These are phyloP conservation scores for Cyprinodon brontotheroides DNA, from an alignment of 2,113 vertebrate genomes.

Conservation along the genomic window DNA sequence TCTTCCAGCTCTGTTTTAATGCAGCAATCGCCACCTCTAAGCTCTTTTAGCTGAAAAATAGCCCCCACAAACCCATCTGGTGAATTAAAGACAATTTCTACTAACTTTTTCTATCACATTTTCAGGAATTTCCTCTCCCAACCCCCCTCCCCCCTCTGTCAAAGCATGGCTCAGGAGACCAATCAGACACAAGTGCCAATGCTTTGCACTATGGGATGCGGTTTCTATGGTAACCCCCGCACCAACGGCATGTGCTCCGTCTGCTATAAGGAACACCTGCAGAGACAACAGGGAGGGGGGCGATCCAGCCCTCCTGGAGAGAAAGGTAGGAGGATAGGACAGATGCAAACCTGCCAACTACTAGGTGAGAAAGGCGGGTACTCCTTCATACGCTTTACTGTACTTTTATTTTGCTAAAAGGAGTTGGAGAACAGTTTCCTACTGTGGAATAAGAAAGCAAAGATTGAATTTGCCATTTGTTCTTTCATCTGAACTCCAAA, in stretches of 20 bases:
- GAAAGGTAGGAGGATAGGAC: slow-evolving; percentile 75
- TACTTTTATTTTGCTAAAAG: slow-evolving; percentile 37
- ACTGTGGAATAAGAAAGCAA: slow-evolving; percentile 46
- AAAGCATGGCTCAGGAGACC: slow-evolving; percentile 91
- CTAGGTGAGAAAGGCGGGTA: slow-evolving; percentile 51
- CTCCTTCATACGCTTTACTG: background rate
- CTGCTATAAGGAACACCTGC: slow-evolving; percentile 92
- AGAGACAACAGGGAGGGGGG: slow-evolving; percentile 88
- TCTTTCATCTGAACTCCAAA: slow-evolving; percentile 27
- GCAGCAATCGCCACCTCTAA: slow-evolving; percentile 46
- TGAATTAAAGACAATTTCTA: slow-evolving; percentile 36
- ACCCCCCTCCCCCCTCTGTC: slow-evolving; percentile 74
- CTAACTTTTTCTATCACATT: slow-evolving; percentile 60
- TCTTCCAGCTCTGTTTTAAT: slow-evolving; percentile 27
- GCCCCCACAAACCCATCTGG: slow-evolving; percentile 1
- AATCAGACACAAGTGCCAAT: slow-evolving; percentile 92
- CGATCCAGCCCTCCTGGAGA: slow-evolving; percentile 85
- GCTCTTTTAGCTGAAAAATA: slow-evolving; percentile 37
- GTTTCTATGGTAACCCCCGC: slow-evolving; percentile 90
- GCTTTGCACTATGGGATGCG: slow-evolving; percentile 89
- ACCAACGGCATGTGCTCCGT: slow-evolving; percentile 93
- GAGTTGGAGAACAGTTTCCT: slow-evolving; percentile 49
- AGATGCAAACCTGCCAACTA: slow-evolving; percentile 23
- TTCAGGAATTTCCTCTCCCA: slow-evolving; percentile 76
- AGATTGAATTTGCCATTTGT: slow-evolving; percentile 44